phyloP scores from a whole-genome alignment of 2,113 vertebrate genomes.

The Cyprinodon variegatus region DNA sequence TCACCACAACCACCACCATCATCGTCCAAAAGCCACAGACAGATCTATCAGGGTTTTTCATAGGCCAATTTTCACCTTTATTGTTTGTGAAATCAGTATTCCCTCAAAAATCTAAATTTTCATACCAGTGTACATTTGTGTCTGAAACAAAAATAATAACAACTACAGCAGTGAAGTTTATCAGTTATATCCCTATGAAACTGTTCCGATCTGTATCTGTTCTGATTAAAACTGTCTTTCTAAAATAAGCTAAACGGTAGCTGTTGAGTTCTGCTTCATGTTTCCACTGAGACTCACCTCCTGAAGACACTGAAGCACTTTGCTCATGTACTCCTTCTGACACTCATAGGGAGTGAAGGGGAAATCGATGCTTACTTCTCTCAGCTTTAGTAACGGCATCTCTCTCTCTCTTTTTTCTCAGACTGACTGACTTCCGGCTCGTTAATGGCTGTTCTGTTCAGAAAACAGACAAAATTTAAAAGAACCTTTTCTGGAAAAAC shows the following conservation, averaged over 20 bases:
- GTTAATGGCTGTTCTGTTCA: background rate
- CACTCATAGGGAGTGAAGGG: constrained; percentile 66
- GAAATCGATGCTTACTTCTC: constrained; percentile 54
- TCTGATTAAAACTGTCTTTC: background rate
- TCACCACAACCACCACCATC: too few relatives aligned
- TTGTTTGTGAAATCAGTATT: too few relatives aligned
- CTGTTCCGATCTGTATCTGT: background rate
- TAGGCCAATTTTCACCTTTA: too few relatives aligned
- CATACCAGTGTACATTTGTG: too few relatives aligned
- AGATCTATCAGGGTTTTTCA: too few relatives aligned
- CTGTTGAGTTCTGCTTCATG: background rate
- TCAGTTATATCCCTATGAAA: background rate
- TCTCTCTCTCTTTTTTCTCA: too few relatives aligned
- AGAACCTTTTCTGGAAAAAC: background rate
- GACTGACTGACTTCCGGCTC: background rate
- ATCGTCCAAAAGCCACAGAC: too few relatives aligned
- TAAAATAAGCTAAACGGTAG: background rate
- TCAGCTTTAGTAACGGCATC: constrained; percentile 50
- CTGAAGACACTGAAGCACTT: constrained; percentile 66
- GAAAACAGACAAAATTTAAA: background rate
- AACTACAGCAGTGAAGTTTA: too few relatives aligned
- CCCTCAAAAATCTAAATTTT: too few relatives aligned
- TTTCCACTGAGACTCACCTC: constrained; percentile 32
- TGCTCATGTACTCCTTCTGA: constrained; percentile 66
- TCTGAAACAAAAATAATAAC: too few relatives aligned